Conservation (phyloP, 2,113 vertebrate species). For the Calyptomena viridis region DNA sequence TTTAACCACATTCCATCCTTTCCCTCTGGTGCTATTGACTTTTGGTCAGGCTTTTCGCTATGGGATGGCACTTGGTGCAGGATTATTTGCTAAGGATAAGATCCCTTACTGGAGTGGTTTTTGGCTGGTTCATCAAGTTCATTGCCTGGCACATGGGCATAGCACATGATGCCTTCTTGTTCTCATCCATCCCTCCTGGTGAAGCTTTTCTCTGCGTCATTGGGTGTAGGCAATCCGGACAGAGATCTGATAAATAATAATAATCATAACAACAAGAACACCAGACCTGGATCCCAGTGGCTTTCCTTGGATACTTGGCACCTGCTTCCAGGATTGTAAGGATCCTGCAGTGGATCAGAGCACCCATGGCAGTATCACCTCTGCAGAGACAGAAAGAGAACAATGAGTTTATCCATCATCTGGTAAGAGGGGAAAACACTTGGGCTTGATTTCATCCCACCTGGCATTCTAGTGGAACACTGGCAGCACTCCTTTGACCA, state of each 20-base stretch:
- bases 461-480: background rate
- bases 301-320: background rate
- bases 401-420: background rate
- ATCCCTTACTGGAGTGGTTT: fast-evolving
- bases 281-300: background rate
- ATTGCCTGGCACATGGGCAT: background rate
- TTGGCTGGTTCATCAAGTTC: background rate
- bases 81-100: background rate
- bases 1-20: conserved; percentile 21
- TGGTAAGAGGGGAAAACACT: background rate
- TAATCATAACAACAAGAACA: background rate
- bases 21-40: background rate
- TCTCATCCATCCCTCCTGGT: background rate
- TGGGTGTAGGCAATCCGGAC: background rate
- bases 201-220: background rate
- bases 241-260: background rate
- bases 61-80: background rate
- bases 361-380: background rate
- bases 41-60: background rate
- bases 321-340: background rate
- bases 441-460: background rate
- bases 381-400: background rate
- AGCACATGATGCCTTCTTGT: background rate
- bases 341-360: background rate
- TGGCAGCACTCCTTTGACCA: background rate